phyloP scores from a whole-genome alignment of 2,888 invertebrate species.

The Cataglyphis altisquamis region DNA sequence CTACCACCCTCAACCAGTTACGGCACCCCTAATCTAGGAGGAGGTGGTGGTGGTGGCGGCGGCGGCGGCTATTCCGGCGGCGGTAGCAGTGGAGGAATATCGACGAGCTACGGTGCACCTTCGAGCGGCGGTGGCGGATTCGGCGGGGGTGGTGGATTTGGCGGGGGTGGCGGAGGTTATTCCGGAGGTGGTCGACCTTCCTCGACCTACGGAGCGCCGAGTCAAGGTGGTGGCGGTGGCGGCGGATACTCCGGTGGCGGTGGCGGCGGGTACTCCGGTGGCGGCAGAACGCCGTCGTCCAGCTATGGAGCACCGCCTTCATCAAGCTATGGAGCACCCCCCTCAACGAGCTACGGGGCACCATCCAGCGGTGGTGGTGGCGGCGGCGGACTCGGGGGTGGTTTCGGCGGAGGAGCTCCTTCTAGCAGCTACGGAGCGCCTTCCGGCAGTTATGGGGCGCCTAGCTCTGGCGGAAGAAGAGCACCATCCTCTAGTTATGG shows the following conservation, averaged over 20 bases:
- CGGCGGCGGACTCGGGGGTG: conserved; percentile 67
- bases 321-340: conserved; percentile 77
- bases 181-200: conserved; percentile 65
- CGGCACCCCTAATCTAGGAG: conserved; percentile 84
- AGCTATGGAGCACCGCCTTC: conserved; percentile 80
- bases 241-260: conserved; percentile 78
- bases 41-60: conserved; percentile 83
- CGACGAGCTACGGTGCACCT: conserved; percentile 79
- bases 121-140: conserved; percentile 66
- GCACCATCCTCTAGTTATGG: conserved; percentile 87
- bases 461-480: conserved; percentile 51
- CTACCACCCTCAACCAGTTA: conserved; percentile 88
- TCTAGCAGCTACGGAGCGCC: conserved; percentile 83
- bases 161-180: conserved; percentile 62
- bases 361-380: conserved; percentile 83
- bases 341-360: conserved; percentile 84
- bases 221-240: conserved; percentile 72
- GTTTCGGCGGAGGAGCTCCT: conserved; percentile 75
- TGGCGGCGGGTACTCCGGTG: conserved; percentile 72
- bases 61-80: conserved; percentile 84
- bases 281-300: conserved; percentile 81
- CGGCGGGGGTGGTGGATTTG: conserved; percentile 62
- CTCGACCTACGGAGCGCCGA: conserved; percentile 72
- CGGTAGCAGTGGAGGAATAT: conserved; percentile 76
- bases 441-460: conserved; percentile 81